Percentiles rank a stretch among this genome's conserved stretches.
phyloP scores from a whole-genome alignment of 2,888 invertebrate genomes.

The Dexiosoma caninum region DNA sequence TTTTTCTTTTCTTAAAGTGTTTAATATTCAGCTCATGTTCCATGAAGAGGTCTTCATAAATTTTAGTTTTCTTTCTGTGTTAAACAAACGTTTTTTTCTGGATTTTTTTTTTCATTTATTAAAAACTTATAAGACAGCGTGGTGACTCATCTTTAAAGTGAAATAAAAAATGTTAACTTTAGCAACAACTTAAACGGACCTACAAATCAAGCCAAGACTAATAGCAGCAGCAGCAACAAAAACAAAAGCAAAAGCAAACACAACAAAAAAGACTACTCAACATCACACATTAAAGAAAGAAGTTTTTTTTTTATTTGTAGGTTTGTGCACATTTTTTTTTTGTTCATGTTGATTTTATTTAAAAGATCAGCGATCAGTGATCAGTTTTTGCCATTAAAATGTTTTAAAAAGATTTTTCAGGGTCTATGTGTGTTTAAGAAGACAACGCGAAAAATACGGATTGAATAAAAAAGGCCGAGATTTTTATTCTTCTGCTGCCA shows the following conservation, averaged over 20 bases:
- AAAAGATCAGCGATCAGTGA: slow-evolving; percentile 59
- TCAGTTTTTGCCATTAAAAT: slow-evolving; percentile 61
- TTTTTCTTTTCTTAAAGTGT: slow-evolving; percentile 20
- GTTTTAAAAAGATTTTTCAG: slow-evolving; percentile 48
- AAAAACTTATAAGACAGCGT: slow-evolving; percentile 28
- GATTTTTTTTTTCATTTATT: slow-evolving; percentile 2
- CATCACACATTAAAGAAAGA: slow-evolving; percentile 48
- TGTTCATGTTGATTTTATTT: slow-evolving; percentile 60
- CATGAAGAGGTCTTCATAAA: slow-evolving; percentile 45
- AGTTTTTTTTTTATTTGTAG: slow-evolving; percentile 7
- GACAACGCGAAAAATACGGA: slow-evolving; percentile 16
- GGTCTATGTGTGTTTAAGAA: slow-evolving; percentile 40
- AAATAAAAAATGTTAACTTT: slow-evolving; percentile 29
- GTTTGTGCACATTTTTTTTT: slow-evolving; percentile 11
- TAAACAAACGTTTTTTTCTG: too few species aligned
- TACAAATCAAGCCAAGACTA: slow-evolving; percentile 42
- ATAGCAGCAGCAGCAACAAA: slow-evolving; percentile 8
- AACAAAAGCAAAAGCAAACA: slow-evolving; percentile 22
- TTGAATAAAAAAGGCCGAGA: slow-evolving; percentile 38
- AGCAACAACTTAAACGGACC: slow-evolving; percentile 47
- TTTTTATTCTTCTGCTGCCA: slow-evolving; percentile 34
- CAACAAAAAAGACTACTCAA: slow-evolving; percentile 49
- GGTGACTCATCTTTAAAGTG: slow-evolving; percentile 53
- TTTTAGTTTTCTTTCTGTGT: not conserved
- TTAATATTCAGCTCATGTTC: slow-evolving; percentile 58